Conservation (phyloP, 2,113 vertebrate species). For the Tricholaema leucomelas region DNA sequence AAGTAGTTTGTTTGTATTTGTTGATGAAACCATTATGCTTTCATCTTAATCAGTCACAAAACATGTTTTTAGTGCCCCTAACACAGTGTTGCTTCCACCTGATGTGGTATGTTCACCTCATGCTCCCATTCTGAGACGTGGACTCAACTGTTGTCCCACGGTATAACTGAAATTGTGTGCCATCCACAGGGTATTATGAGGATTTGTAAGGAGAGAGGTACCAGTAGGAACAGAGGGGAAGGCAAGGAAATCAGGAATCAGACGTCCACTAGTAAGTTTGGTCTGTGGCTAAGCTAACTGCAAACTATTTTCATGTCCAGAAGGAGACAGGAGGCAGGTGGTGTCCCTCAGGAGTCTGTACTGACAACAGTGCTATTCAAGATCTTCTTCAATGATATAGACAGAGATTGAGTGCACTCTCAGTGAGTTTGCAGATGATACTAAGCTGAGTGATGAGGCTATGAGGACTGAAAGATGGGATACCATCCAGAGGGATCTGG, state of each 20-base stretch:
- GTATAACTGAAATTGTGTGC: rapidly evolving
- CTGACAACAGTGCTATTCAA: too few species aligned
- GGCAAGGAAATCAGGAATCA: neutral
- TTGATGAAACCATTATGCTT: neutral
- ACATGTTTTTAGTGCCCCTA: rapidly evolving
- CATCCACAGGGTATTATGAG: neutral
- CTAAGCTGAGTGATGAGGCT: too few species aligned
- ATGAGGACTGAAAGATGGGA: too few species aligned
- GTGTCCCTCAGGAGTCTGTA: too few species aligned
- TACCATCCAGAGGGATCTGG: too few species aligned
- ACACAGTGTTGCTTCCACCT: neutral
- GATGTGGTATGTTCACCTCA: neutral
- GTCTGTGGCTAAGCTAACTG: neutral
- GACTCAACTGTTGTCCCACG: neutral
- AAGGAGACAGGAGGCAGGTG: too few species aligned
- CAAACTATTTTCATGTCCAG: too few species aligned
- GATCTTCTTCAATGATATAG: too few species aligned
- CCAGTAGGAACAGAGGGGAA: neutral
- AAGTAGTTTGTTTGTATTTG: neutral
- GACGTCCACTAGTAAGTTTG: rapidly evolving
- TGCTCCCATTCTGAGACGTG: rapidly evolving
- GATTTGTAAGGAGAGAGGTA: neutral
- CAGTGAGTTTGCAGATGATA: too few species aligned
- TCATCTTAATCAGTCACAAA: neutral
- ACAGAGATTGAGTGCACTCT: too few species aligned